Base-by-base conservation (phyloP, 2,888 invertebrate genomes). In the Eupithecia subumbrata region DNA sequence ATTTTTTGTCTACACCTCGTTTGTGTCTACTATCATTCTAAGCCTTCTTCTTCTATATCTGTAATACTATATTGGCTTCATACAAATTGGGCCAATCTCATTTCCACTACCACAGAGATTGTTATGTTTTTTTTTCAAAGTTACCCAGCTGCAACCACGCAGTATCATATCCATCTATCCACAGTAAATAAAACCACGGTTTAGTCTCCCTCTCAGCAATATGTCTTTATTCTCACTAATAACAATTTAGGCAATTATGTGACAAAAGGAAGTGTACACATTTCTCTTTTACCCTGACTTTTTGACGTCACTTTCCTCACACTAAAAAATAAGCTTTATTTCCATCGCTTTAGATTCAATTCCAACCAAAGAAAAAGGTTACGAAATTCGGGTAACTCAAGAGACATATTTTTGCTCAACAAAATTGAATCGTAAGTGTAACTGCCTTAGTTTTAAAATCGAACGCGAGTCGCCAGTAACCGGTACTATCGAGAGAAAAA, bases 241-340 rank as follows among this genome's bases (percentile, higher is more conserved):
- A 95, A 94, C 95, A 94, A 94, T 95, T 95, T 92, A 88, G 91
- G 91, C 92, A 92, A 94, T 94, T 94, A 94, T 92, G 92, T 93
- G 93, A 94, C 94, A 92, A 91, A 92, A 90, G 94, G 92, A 94
- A 92, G 92, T 91, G 92, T 92, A 91, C 88, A 87, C 90, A 89
- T 92, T 91, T 88, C 89, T 90, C 89, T 86, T 80, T 69, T 16
- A 68, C 43, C 68, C 68, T 16, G 68, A 11, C 66, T 68, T 68
- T 68, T 43, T 68, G 68, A 68, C 18, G 18, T 64, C 22, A 68
- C 68, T 43, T 68, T 25, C 66, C 66, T 66, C 18, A 64, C 76
- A 64, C 18, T 82, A 76, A 78, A 78, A 80, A 68, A 68, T 68
- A 43, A 43, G 22, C 68, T 45, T 68, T 68, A 68, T 68, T 16